Evolutionary conservation across 2,797 vertebrate genomes (phyloP), one percentile per base, ranked within the genome.

Genomic region (Staurois parvus): DNA sequence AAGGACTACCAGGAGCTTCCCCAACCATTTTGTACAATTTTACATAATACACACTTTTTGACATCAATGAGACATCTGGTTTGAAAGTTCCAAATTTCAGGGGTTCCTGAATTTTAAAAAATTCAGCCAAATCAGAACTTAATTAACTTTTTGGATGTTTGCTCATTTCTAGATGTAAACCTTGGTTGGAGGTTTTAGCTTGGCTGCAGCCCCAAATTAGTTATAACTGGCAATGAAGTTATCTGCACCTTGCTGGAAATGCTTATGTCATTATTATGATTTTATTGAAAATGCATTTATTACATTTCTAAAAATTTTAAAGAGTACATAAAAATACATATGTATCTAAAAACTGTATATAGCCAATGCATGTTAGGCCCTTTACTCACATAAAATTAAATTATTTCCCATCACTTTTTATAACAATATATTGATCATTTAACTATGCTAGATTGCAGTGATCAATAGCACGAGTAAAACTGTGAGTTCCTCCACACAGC

Each of bases 361-460:
- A 59, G 12, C 13, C 70, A 66, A 40, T 30, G 45, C 15, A 64
- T 34, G 37, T 19, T 74, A 82, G 74, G 70, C 73, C 26, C 80
- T 48, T 52, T 24, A 48, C 28, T 52, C 26, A 15, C 62, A 83
- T 83, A 83, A 83, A 83, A 76, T 48, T 4, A 45, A 83, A 83
- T 83, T 67, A 83, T 76, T 76, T 69, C 37, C 66, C 62, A 76
- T 76, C 24, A 68, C 72, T 29, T 76, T 83, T 83, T 48, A 68
- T 62, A 76, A 67, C 26, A 62, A 74, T 76, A 24, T 68, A 83
- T 83, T 83, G 81, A 82, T 83, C 72, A 26, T 75, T 76, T 45
- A 59, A 62, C 56, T 42, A 26, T 83, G 56, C 42, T 75, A 40
- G 45, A 42, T 17, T 76, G 37, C 66, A 40, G 81, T 48, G 40